A percentile compares a stretch with the other conserved stretches of the same genome.
Evolutionary conservation across 1,140 invertebrate species (phyloP).

Genomic region (Plutomurus gul): DNA sequence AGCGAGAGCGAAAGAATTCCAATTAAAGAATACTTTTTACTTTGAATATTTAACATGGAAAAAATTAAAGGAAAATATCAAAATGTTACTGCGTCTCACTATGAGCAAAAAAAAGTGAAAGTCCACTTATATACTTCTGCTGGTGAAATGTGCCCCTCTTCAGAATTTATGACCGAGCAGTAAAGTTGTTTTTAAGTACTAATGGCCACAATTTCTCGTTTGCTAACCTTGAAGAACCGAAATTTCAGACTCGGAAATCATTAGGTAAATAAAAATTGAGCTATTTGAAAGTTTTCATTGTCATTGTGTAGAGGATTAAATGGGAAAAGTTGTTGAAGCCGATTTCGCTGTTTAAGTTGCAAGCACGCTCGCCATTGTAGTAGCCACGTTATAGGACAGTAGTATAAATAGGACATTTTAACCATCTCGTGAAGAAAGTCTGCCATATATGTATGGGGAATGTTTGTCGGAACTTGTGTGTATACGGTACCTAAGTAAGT

Average conservation of each 20-base stretch:
- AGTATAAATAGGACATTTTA: no score
- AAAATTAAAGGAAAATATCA: neutral
- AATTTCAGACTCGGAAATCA: constrained; percentile 26
- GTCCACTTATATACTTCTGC: neutral
- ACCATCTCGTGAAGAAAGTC: no score
- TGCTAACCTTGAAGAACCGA: neutral
- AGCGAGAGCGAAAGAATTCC: no score
- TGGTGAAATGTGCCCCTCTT: neutral
- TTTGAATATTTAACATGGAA: neutral
- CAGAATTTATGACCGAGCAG: neutral
- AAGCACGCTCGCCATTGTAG: no score
- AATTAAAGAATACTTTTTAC: neutral
- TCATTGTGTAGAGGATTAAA: neutral
- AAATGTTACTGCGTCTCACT: no score
- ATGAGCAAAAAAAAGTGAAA: neutral
- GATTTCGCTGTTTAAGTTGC: neutral
- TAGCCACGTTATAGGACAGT: no score
- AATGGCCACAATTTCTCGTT: neutral
- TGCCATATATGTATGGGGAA: no score
- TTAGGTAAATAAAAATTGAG: constrained; percentile 30
- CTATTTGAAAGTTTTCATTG: neutral
- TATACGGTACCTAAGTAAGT: no score
- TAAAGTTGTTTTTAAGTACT: constrained; percentile 2
- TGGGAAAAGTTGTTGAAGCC: constrained; percentile 3
- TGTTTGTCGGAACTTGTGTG: no score